Base-by-base conservation (phyloP, 1,140 invertebrate genomes). In the Neodiprion pinetum region DNA sequence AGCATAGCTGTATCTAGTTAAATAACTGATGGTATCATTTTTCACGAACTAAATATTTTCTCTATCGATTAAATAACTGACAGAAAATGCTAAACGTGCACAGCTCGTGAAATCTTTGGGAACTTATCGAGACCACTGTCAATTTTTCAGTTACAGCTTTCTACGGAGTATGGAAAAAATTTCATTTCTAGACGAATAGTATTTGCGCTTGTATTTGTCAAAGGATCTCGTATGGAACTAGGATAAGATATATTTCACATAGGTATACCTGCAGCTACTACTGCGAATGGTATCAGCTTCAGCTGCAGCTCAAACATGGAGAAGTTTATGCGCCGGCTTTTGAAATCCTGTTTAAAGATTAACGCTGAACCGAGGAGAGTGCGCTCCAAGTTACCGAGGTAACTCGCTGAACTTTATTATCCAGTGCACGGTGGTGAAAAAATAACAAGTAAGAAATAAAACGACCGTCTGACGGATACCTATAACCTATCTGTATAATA, bases 281-380 rank as follows among this genome's bases (percentile, higher is more conserved):
- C n/a, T 61, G 11, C 8, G 11, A 61, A 61, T 61, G 53, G 53
- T 61, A 61, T 61, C 53, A 61, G 53, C n/a, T 61, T 17, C 5
- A 61, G n/a, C 53, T 61, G 53, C 53, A 61, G 53, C n/a, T 61
- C 53, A 17, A 61, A 61, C n/a, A 61, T 17, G 11, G 11, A 17
- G n/a, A 61, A 61, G 53, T 61, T 61, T 61, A 61, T 61, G 53
- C 53, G n/a, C 53, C n/a, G 53, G 53, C 28, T 17, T 17, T 61
- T 61, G 53, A 7, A 61, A 61, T 61, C 3, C 3, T 61, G 53
- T 61, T 61, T 61, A 8, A 61, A 61, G 53, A 61, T 61, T 9
- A 61, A 61, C n/a, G 11, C 53, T 61, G 53, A 61, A 61, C 53
- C 53, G 53, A 61, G 53, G 11, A 61, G 11, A 12, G 53, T 61